Evolutionary conservation across 30 jellyfish, hydroid and myxozoan genomes (phyloP), one percentile per base, ranked within the genome.

Genomic region (Hydra vulgaris): DNA sequence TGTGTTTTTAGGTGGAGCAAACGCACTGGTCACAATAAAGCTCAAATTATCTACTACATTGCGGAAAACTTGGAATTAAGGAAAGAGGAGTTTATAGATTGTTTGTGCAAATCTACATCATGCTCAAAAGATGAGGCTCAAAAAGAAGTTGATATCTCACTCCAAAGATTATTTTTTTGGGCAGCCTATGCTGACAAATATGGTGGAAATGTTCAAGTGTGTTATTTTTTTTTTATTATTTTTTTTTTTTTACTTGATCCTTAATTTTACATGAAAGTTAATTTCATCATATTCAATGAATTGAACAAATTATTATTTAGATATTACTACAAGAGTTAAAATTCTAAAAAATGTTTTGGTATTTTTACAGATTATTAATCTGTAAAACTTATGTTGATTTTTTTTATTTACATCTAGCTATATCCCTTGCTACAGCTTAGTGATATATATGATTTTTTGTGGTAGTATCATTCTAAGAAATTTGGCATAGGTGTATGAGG

Each of bases 101-200:
- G 87, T 7, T 20, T 92, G 68, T 53, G 68, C 18, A 83, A 86
- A 7, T 87, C 84, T 73, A 75, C 86, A 7, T 81, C 76, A 19
- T 40, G 79, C 76, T 22, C 71, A 0, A 16, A 17, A 0, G 95
- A 53, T 8, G 89, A 85, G 8, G 96, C 98, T 19, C 77, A 79
- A 69, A 52, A 71, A 74, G 96, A 92, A 83, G 88, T 92, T 23
- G 85, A 84, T 7, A 77, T 74, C 53, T 73, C 95, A 20, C 68
- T 86, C 22, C 92, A 83, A 74, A 54, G 98, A 21, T 78, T 92
- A 26, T 92, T 92, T 73, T 95, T 86, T 80, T 92, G 98, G 98
- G 98, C 98, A 0, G 98, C 98, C 16, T 92, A 92, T 55, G 95
- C 96, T 23, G 98, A 92, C 77, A 92, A 92, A 67, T 92, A 86